Conservation (phyloP, 1,140 invertebrate species). For the Papilio machaon region DNA sequence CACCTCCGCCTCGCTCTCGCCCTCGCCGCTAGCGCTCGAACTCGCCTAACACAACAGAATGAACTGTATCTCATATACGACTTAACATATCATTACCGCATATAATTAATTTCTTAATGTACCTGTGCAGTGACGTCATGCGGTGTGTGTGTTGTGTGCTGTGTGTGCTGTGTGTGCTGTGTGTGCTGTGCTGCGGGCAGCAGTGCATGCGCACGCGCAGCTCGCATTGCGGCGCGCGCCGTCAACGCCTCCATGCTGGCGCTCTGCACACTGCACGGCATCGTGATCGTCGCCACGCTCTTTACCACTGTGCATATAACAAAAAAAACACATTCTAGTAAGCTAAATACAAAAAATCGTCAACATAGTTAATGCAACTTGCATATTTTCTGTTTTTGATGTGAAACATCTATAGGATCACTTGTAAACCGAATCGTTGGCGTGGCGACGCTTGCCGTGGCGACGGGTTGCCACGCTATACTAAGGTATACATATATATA, state of each 20-base stretch:
- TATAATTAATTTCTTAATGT: background rate
- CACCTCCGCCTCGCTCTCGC: background rate
- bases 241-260: conserved; percentile 24
- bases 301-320: conserved; percentile 19
- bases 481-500: no score
- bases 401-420: no score
- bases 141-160: background rate
- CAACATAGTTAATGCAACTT: no score
- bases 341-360: background rate
- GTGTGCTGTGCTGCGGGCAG: background rate
- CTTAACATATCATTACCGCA: background rate
- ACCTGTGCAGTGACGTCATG: conserved; percentile 43
- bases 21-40: background rate
- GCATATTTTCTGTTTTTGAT: no score
- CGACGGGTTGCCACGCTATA: no score
- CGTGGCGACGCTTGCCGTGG: no score
- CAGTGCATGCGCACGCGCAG: conserved; percentile 23
- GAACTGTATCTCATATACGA: no score
- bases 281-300: conserved; percentile 49
- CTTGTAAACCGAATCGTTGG: no score
- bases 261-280: conserved; percentile 37
- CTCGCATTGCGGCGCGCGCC: conserved; percentile 19
- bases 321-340: background rate
- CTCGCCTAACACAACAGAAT: background rate
- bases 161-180: background rate